These are phyloP conservation scores for Trichomycterus rosablanca DNA, from an alignment of 2,113 vertebrate genomes.

Conservation along the genomic window DNA sequence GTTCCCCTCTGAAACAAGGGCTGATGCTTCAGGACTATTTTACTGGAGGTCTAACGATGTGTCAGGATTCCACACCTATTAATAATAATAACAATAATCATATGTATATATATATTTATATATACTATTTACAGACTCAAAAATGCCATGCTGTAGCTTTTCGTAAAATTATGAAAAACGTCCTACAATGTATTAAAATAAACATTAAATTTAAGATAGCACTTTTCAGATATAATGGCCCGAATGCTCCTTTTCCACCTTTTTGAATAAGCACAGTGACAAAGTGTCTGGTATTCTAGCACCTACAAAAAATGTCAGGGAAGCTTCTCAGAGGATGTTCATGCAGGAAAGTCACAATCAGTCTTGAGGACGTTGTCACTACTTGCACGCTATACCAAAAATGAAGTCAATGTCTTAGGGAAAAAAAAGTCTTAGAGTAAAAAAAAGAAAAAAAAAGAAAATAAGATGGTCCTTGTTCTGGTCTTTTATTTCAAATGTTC, in stretches of 20 bases:
- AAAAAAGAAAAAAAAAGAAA: slow-evolving; percentile 61
- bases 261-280: slow-evolving; percentile 83
- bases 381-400: slow-evolving; percentile 74
- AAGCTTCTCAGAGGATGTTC: slow-evolving; percentile 76
- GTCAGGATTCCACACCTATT: slow-evolving; percentile 93
- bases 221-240: slow-evolving; percentile 85
- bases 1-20: slow-evolving; percentile 96
- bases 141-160: slow-evolving; percentile 93
- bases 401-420: slow-evolving; percentile 62
- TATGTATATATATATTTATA: slow-evolving; percentile 78
- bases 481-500: slow-evolving; percentile 65
- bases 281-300: slow-evolving; percentile 83
- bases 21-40: slow-evolving; percentile 91
- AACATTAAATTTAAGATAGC: slow-evolving; percentile 94
- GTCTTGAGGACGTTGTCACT: slow-evolving; percentile 82
- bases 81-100: slow-evolving; percentile 75
- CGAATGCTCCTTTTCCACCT: slow-evolving; percentile 68
- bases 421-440: slow-evolving; percentile 42
- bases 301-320: slow-evolving; percentile 84
- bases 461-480: slow-evolving; percentile 75
- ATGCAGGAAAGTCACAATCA: slow-evolving; percentile 85
- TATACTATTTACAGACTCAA: slow-evolving; percentile 98
- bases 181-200: slow-evolving; percentile 99
- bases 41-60: slow-evolving; percentile 87
- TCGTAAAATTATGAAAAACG: slow-evolving; percentile 94